Evolutionary conservation across 2,113 vertebrate species (phyloP), one percentile per base, ranked within the genome.

Genomic region (Irena cyanogastra): DNA sequence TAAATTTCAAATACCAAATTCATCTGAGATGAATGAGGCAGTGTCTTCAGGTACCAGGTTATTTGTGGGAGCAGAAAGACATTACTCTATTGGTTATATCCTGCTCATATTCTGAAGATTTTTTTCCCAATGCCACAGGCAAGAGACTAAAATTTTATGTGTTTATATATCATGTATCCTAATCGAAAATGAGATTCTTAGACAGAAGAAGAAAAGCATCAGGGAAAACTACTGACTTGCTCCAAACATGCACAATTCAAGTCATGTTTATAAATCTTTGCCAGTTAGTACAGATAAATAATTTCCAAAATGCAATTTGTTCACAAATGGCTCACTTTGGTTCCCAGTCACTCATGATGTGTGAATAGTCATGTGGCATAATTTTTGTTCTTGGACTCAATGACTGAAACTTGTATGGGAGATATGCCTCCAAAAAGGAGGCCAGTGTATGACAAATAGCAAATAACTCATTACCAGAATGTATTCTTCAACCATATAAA

Each of bases 221-320:
- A 61, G 66, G 85, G 85, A 65, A 61, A 93, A 85, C 70, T 42
- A 94, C 28, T 72, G 85, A 68, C 53, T 86, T 85, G 28, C 11
- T 94, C 53, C 70, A 69, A 88, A 90, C 35, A 70, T 17, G 26
- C 66, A 93, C 56, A 91, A 71, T 89, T 87, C 77, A 93, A 59
- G 47, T 75, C 27, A 60, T 78, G 77, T 94, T 87, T 89, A 79
- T 89, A 93, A 83, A 90, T 94, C 90, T 90, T 76, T 83, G 31
- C 71, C 79, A 65, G 66, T 80, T 90, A 91, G 49, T 37, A 80
- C 37, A 97, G 75, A 88, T 90, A 92, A 94, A 94, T 85, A 93
- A 88, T 94, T 90, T 90, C 63, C 42, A 85, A 64, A 76, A 88
- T 31, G 39, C 42, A 90, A 83, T 95, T 95, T 92, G 82, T 86